Conservation (phyloP, 2,797 vertebrate genomes). For the Tolypeutes matacus region DNA sequence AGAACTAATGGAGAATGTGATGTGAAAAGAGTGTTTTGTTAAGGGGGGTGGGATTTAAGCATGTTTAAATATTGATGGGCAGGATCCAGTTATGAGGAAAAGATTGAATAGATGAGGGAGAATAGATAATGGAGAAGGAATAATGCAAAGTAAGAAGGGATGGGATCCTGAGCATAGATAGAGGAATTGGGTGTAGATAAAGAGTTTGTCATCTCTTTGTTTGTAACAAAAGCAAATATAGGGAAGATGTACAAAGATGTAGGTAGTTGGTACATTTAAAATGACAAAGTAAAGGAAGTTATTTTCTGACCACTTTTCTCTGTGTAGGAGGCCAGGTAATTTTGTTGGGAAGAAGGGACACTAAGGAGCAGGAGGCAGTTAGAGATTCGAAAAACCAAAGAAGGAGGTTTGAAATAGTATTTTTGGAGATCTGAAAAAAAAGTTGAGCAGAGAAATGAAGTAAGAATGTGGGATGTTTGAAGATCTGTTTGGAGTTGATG, state of each 20-base stretch:
- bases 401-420: neutral
- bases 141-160: neutral
- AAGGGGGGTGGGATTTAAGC: neutral
- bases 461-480: neutral
- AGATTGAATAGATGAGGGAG: neutral
- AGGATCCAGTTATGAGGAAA: neutral
- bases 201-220: neutral
- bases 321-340: neutral
- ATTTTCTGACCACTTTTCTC: neutral
- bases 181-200: neutral
- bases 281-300: slow-evolving; percentile 2
- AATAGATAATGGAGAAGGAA: neutral
- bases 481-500: neutral
- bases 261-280: neutral
- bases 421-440: neutral
- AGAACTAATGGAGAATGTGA: neutral
- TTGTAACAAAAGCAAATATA: neutral
- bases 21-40: neutral
- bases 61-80: neutral
- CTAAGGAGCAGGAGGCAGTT: neutral
- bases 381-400: neutral
- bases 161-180: neutral
- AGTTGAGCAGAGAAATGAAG: neutral
- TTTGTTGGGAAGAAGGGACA: neutral
- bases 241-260: neutral